Evolutionary conservation across 2,113 vertebrate species (phyloP).

Genomic region (Apeltes quadracus): DNA sequence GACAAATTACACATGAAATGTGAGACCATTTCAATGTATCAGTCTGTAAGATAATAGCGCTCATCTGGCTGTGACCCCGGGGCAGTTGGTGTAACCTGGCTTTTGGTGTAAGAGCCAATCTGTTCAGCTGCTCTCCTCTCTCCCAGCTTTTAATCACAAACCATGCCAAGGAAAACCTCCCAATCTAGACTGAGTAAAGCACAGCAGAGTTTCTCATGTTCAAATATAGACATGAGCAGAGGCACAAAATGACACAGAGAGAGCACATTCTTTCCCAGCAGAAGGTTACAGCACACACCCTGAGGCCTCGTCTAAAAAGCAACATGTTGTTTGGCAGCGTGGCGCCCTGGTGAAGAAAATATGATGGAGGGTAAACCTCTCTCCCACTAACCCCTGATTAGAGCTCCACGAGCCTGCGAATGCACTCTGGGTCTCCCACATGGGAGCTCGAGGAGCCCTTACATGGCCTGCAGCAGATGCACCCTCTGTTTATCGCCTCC

Average conservation of each 20-base stretch:
- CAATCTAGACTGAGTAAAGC: conserved; percentile 56
- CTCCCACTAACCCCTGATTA: conserved; percentile 36
- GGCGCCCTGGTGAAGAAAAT: conserved; percentile 44
- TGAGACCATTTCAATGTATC: background rate
- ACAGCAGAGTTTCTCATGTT: conserved; percentile 57
- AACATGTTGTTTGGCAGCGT: conserved; percentile 48
- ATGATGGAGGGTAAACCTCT: conserved; percentile 39
- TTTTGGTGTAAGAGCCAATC: conserved; percentile 32
- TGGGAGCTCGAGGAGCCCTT: conserved; percentile 20
- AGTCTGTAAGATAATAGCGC: conserved; percentile 24
- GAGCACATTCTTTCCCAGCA: conserved; percentile 68
- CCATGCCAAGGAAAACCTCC: conserved; percentile 62
- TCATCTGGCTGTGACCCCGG: conserved; percentile 19
- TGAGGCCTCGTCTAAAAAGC: conserved; percentile 33
- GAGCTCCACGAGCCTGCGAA: conserved; percentile 33
- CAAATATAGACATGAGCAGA: conserved; percentile 70
- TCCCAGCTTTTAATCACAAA: conserved; percentile 51
- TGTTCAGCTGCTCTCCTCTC: conserved; percentile 48
- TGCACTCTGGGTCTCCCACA: conserved; percentile 24
- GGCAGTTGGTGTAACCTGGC: conserved; percentile 26
- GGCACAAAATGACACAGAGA: conserved; percentile 46
- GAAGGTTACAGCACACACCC: conserved; percentile 61
- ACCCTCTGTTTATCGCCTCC: conserved; percentile 30
- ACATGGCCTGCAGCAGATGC: conserved; percentile 13
- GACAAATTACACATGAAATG: conserved; percentile 25